Evolutionary conservation across 2,888 invertebrate genomes (phyloP), one percentile per base, ranked within the genome.

Genomic region (Ptilodon capucinus): DNA sequence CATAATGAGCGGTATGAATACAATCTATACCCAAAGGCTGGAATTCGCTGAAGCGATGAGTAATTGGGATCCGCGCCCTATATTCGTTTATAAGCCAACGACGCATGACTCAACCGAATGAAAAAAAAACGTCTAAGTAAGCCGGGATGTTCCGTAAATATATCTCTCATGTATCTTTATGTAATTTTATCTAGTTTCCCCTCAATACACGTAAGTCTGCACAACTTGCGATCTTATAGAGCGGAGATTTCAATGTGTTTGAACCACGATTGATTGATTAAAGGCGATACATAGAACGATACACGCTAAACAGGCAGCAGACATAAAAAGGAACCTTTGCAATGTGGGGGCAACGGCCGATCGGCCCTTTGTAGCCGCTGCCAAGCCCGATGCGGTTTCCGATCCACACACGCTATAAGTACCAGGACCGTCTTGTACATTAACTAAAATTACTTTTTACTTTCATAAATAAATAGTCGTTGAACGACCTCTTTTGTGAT

Each of bases 321-420:
- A 79, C 52, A 43, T 56, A 63, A 63, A 66, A 79, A 77, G 60
- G 57, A 71, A 64, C 61, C 70, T 70, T 69, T 59, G 66, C 68
- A 69, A 64, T 67, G 64, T 61, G 76, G 69, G 85, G 79, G 81
- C 86, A 85, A 81, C 67, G 86, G 65, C 85, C 85, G 78, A 60
- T 51, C 72, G 71, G 63, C 72, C 73, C 77, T 76, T 78, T 73
- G 71, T 71, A 55, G 44, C 54, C 55, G 35, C 48, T 51, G 48
- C 44, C 47, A 47, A 44, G 57, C 54, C 46, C 52, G 46, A 54
- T 53, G 52, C 47, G 44, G 60, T 60, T 61, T 54, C 59, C 60
- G 58, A 57, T 57, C 14, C 23, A 14, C 16, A 40, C 25, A 11
- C 23, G 7, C 35, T 35, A 35, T 32, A n/a, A 13, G 9, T 17